phyloP scores from a whole-genome alignment of 2,888 invertebrate genomes.

The Opisthograptis luteolata region DNA sequence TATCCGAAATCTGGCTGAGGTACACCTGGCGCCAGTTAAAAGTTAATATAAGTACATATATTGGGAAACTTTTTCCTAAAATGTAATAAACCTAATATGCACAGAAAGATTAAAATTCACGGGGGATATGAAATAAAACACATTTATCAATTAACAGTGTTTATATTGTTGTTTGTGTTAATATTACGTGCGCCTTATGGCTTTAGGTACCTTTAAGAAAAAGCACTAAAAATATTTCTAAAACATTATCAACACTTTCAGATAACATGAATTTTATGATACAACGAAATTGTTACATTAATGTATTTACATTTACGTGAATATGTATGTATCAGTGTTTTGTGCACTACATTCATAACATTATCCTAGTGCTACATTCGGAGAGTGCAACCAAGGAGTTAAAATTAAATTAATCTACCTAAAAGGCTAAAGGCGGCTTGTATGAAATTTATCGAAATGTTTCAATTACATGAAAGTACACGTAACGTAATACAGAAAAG shows the following conservation, averaged over 20 bases:
- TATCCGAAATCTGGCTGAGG: too few relatives aligned
- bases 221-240: conserved; percentile 76
- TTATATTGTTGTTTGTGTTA: conserved; percentile 82
- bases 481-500: conserved; percentile 26
- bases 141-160: conserved; percentile 77
- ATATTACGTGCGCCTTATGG: conserved; percentile 78
- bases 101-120: background rate
- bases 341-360: conserved; percentile 74
- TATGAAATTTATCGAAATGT: conserved; percentile 49
- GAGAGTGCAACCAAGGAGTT: conserved; percentile 49
- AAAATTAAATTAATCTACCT: conserved; percentile 25
- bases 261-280: conserved; percentile 66
- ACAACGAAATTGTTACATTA: conserved; percentile 64
- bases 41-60: background rate
- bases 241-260: conserved; percentile 72
- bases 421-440: conserved; percentile 50
- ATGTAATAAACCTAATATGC: too few relatives aligned
- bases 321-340: conserved; percentile 47
- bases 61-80: too few relatives aligned
- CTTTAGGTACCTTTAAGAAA: conserved; percentile 74
- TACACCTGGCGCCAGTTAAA: too few relatives aligned
- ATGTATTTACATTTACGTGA: conserved; percentile 49
- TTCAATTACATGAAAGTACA: conserved; percentile 39
- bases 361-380: conserved; percentile 48
- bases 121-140: conserved; percentile 51